Base-by-base conservation (phyloP, 2,888 invertebrate genomes). In the Cryptosula pallasiana region DNA sequence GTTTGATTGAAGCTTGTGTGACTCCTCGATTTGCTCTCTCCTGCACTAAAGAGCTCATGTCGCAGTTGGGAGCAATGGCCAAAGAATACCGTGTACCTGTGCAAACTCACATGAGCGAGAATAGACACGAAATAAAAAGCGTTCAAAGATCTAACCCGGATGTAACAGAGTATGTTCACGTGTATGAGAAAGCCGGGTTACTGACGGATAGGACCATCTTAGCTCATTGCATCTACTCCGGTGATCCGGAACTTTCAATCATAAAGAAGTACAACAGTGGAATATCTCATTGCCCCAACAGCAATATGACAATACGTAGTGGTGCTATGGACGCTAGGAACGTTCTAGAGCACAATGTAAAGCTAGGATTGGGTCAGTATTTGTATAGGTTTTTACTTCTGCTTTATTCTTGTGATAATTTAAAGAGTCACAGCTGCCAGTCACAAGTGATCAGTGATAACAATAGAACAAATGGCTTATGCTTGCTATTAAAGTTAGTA, bases 101-200 rank as follows among this genome's bases (percentile, higher is more conserved):
- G 78, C 94, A 93, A 92, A 92, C 91, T 71, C 95, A 95, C 81
- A 89, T 95, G 73, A 91, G 92, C 27, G 95, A 95, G 85, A 93
- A 91, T 80, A 74, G 85, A 27, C 87, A 88, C 1, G 95, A 95
- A 87, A 87, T 92, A 71, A 85, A 88, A 74, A 86, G 88, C 79
- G 91, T 93, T 0, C 84, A 88, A 73, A 78, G 88, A 63, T 79
- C 87, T 0, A 5, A 45, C 20, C 90, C 88, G 79, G 89, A 89
- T 0, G 82, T 86, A 0, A 86, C 86, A 73, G 84, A 87, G 58
- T 95, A 95, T 83, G 88, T 91, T 0, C 87, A 90, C 73, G 91
- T 93, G 16, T 95, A 95, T 82, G 89, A 92, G 75, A 86, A 88
- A 75, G 89, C 90, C 72, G 88, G 89, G 0, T 87, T 95, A 54